These are phyloP conservation scores for Chloroclysta siterata DNA, from an alignment of 2,888 invertebrate genomes.

Conservation along the genomic window DNA sequence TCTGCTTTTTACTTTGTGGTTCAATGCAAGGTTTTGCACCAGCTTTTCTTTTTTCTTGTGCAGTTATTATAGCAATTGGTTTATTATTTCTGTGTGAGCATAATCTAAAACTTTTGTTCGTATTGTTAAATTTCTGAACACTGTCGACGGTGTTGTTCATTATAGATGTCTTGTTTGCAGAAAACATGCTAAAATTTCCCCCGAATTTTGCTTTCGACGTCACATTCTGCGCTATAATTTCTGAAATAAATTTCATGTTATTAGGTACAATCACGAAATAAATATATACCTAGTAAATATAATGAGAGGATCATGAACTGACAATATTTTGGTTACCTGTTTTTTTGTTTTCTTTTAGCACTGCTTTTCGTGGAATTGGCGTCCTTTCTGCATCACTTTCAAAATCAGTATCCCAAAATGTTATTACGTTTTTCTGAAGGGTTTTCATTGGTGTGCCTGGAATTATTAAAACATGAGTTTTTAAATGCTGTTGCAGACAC, in stretches of 20 bases:
- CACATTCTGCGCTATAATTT: constrained; percentile 15
- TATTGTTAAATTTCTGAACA: constrained; percentile 41
- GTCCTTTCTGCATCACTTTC: constrained; percentile 66
- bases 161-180: constrained; percentile 30
- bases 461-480: constrained; percentile 18
- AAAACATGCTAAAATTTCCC: constrained; percentile 19
- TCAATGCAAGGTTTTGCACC: constrained; percentile 33
- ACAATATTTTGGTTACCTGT: constrained; percentile 30
- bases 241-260: constrained; percentile 12
- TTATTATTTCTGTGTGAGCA: constrained; percentile 47
- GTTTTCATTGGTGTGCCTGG: constrained; percentile 42
- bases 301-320: background rate
- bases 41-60: constrained; percentile 17
- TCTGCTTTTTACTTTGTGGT: constrained; percentile 27
- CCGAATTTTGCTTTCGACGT: constrained; percentile 14
- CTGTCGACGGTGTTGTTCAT: constrained; percentile 39
- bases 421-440: constrained; percentile 50
- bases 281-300: background rate
- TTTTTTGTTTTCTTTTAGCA: constrained; percentile 40
- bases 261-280: background rate
- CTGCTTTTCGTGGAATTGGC: constrained; percentile 35
- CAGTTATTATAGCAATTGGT: constrained; percentile 36
- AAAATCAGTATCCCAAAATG: constrained; percentile 72
- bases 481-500: background rate
- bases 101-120: constrained; percentile 39